Base-by-base conservation (phyloP, 2,888 invertebrate genomes). In the Schrankia costaestrigalis region DNA sequence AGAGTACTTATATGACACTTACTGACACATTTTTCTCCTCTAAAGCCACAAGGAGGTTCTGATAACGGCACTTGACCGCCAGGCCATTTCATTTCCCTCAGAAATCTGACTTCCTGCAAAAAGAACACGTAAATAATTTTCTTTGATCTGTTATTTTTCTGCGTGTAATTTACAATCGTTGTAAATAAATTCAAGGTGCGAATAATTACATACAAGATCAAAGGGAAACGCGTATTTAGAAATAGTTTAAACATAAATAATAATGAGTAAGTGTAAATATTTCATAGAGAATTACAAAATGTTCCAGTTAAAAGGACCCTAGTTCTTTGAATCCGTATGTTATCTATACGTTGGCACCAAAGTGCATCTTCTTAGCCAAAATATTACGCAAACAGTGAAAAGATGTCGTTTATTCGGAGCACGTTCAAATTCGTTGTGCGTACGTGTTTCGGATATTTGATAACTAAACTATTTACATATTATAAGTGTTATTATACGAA, bases 11-110 rank as follows among this genome's bases (percentile, higher is more conserved):
- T 4, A 17, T 35, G 46, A 28, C 58, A 93, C 94, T 92, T 89
- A 96, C 96, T 93, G 67, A 94, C 93, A 77, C 97, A 97, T 73
- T 94, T 94, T 84, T 97, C 95, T 32, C 94, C 95, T 18, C 92
- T 89, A 76, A 96, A 97, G n/a, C 97, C 97, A 76, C 97, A 97
- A 13, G 89, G 88, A 1, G 97, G 97, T 61, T 95, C 95, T 1
- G 96, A 94, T 9, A 94, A 89, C 0, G 97, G 97, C 21, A 93
- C 93, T 26, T 88, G 85, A 5, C 92, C 92, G 7, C 91, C 90
- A 12, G 94, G 89, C 97, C 97, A 97, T 46, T 93, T 90, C 55
- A 97, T 92, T 25, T 90, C 80, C 17, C 91, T 90, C 25, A 90
- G 90, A 68, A 96, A 85, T 56, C 92, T 90, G 59, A 97, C 89